A percentile compares a stretch with the other conserved stretches of the same genome.
phyloP scores from a whole-genome alignment of 1,140 invertebrate genomes.

The fruit fly (Drosophila melanogaster) region DNA sequence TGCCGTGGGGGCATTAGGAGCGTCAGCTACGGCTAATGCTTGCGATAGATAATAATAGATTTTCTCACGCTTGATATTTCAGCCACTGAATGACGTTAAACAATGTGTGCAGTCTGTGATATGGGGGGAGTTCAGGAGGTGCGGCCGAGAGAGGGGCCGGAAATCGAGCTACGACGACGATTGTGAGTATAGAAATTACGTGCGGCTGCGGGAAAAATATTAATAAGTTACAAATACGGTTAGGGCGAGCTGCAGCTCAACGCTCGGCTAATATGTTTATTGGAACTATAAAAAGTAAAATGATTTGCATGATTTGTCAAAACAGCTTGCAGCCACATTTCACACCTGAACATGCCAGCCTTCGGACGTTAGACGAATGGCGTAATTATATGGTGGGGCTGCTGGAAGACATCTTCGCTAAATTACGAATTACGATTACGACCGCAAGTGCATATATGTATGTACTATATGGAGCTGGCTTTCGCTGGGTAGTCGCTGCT shows the following conservation, averaged over 20 bases:
- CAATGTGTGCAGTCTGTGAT: conserved; percentile 67
- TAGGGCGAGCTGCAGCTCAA: conserved; percentile 23
- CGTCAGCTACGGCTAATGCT: conserved; percentile 43
- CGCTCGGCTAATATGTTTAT: conserved; percentile 74
- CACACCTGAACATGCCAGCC: conserved; percentile 59
- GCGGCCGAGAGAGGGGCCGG: conserved; percentile 50
- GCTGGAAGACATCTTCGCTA: conserved; percentile 62
- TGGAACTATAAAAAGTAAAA: conserved; percentile 65
- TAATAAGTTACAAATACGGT: conserved; percentile 74
- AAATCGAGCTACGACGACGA: conserved; percentile 69
- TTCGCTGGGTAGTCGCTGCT: not conserved
- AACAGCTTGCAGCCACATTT: conserved; percentile 54
- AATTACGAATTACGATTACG: conserved; percentile 52
- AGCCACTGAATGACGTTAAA: conserved; percentile 79
- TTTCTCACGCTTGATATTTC: conserved; percentile 83
- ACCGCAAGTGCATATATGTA: conserved; percentile 6
- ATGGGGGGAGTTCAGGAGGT: conserved; percentile 25
- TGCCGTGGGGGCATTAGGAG: conserved; percentile 53
- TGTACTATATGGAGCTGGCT: not conserved
- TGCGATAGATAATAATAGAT: conserved; percentile 80
- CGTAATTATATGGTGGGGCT: conserved; percentile 53
- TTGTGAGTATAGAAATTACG: conserved; percentile 77
- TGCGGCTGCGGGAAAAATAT: conserved; percentile 66
- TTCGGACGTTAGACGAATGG: conserved; percentile 41
- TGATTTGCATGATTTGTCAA: conserved; percentile 78